Evolutionary conservation across 2,888 invertebrate species (phyloP).

Genomic region (Acronicta psi): DNA sequence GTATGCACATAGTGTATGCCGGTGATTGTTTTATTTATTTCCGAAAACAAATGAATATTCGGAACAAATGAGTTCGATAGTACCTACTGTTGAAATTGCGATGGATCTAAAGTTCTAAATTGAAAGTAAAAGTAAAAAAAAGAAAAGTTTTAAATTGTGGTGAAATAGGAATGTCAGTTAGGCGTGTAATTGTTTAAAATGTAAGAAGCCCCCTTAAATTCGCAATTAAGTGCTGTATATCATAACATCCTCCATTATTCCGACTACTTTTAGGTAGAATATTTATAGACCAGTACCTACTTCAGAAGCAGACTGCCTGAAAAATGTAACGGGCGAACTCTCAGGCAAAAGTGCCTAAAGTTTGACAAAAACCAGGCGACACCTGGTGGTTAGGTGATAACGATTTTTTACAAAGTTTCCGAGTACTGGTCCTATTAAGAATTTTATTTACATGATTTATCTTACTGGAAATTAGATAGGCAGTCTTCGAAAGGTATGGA

Average conservation of each 20-base stretch:
- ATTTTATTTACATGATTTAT: constrained; percentile 48
- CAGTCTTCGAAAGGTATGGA: constrained; percentile 16
- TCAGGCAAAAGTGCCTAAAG: constrained; percentile 10
- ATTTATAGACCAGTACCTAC: neutral
- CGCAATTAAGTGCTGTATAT: too few species aligned
- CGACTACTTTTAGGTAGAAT: too few species aligned
- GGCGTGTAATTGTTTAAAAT: too few species aligned
- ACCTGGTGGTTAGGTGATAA: constrained; percentile 31
- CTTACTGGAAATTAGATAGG: constrained; percentile 18
- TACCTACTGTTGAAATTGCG: too few species aligned
- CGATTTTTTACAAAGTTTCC: constrained; percentile 49
- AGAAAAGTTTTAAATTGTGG: too few species aligned
- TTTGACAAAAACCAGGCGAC: constrained; percentile 49
- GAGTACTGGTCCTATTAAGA: constrained; percentile 42
- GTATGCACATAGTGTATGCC: neutral
- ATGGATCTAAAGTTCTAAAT: too few species aligned
- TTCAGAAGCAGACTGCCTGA: constrained; percentile 9
- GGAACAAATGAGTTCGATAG: too few species aligned
- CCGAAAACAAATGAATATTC: neutral
- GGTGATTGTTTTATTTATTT: constrained; percentile 3
- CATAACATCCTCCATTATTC: too few species aligned
- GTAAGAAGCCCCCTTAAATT: too few species aligned
- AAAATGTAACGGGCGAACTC: constrained; percentile 30
- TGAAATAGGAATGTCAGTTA: too few species aligned
- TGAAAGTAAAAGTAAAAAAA: too few species aligned